phyloP scores from a whole-genome alignment of 2,888 invertebrate species.

The Cerceris ruficornis region DNA sequence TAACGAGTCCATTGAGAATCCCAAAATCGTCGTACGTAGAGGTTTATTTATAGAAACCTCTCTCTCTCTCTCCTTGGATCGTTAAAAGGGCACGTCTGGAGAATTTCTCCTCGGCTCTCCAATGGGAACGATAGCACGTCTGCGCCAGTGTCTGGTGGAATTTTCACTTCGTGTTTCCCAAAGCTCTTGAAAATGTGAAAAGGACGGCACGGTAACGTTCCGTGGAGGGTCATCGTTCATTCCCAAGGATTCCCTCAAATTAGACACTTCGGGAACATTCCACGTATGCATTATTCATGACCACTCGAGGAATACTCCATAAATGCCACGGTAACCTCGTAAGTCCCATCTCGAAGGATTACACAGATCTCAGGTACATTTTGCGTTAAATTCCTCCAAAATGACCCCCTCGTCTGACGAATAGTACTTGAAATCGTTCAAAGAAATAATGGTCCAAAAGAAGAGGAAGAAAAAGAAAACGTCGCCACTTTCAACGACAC shows the following conservation, averaged over 20 bases:
- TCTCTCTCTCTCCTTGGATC: constrained; percentile 28
- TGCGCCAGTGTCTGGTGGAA: constrained; percentile 20
- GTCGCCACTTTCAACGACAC: background rate
- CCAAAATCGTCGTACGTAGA: constrained; percentile 15
- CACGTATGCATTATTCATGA: constrained; percentile 61
- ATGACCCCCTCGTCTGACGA: no score
- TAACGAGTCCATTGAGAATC: constrained; percentile 51
- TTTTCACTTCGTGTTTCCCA: background rate
- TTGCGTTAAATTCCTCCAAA: no score
- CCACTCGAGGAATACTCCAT: constrained; percentile 34
- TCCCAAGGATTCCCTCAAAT: constrained; percentile 57
- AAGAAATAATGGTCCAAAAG: no score
- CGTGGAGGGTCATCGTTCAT: constrained; percentile 28
- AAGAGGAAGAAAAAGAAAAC: no score
- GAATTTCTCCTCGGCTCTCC: constrained; percentile 46
- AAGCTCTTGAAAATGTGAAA: constrained; percentile 23
- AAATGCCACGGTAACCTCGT: constrained; percentile 27
- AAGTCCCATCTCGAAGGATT: background rate
- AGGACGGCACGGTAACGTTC: constrained; percentile 32
- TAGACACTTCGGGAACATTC: constrained; percentile 56
- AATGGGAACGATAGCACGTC: constrained; percentile 49
- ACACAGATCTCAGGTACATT: background rate
- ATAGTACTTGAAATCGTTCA: no score
- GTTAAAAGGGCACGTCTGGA: constrained; percentile 38
- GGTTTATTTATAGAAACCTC: constrained; percentile 59